These are phyloP conservation scores for Phenganax marumi DNA, from an alignment of 92 coral and sea anemone genomes.

Conservation along the genomic window DNA sequence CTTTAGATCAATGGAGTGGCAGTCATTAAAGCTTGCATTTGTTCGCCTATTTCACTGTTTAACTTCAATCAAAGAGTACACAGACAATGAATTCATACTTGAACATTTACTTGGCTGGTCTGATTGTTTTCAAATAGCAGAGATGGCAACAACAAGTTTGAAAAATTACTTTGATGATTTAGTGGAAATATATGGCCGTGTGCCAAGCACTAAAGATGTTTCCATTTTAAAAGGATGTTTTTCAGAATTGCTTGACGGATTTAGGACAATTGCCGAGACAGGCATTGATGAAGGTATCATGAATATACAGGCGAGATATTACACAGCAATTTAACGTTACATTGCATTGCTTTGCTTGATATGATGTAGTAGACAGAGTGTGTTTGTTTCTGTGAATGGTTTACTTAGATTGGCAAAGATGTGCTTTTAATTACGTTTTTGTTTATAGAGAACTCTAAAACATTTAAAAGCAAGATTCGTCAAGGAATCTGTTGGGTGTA, in stretches of 20 bases:
- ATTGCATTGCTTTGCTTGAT: no score
- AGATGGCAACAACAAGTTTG: neutral
- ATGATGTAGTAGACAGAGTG: no score
- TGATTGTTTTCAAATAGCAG: neutral
- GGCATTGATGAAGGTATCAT: neutral
- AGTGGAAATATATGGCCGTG: neutral
- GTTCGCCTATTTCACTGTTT: slow-evolving; percentile 14
- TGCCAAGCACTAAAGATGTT: neutral
- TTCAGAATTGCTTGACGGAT: neutral
- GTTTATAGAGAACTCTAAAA: neutral
- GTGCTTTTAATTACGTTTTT: neutral
- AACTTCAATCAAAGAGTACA: neutral
- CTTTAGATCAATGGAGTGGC: neutral
- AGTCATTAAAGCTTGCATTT: slow-evolving; percentile 10
- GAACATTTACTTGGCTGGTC: neutral
- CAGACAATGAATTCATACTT: neutral
- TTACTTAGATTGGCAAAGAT: no score
- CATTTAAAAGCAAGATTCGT: slow-evolving; percentile 11
- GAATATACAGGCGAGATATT: neutral
- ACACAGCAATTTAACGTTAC: no score
- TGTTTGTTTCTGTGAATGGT: no score
- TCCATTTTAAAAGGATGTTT: slow-evolving; percentile 13
- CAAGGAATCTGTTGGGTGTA: slow-evolving; percentile 71
- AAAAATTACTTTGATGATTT: neutral
- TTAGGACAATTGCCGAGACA: neutral